Conservation (phyloP, 2,797 vertebrate species). For the Delichon dasypus region DNA sequence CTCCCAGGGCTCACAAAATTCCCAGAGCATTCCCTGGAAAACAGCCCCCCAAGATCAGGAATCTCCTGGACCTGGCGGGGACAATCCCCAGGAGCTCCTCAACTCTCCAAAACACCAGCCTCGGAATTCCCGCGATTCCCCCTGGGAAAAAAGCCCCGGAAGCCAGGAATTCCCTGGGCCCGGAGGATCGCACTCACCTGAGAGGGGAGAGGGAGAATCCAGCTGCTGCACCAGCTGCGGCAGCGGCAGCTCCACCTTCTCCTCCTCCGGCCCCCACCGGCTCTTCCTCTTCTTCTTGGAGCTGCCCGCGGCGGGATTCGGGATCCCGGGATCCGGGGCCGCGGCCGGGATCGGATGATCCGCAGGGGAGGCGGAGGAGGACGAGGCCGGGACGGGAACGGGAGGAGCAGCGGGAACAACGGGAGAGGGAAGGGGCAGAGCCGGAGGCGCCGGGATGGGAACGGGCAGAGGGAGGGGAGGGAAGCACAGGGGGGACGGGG, state of each 20-base stretch:
- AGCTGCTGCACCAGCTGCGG: conserved; percentile 68
- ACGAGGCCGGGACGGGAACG: not conserved
- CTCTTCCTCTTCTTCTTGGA: conserved; percentile 93
- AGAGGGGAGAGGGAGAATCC: conserved; percentile 73
- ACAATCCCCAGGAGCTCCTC: not conserved
- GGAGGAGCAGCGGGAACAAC: fast-evolving
- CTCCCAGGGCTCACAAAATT: not conserved
- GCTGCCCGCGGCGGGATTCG: not conserved
- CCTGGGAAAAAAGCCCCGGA: too few species aligned
- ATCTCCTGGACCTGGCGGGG: not conserved
- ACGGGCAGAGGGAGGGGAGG: not conserved
- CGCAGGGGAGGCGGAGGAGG: not conserved
- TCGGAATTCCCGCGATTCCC: not conserved
- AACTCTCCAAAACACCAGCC: too few species aligned
- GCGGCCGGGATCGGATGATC: fast-evolving
- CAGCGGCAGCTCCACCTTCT: conserved; percentile 88
- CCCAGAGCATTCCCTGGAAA: not conserved
- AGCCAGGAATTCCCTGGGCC: not conserved
- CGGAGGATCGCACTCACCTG: conserved; percentile 45
- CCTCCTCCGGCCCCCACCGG: conserved; percentile 94
- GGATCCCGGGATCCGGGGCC: too few species aligned
- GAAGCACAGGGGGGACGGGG: not conserved
- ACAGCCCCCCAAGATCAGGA: not conserved
- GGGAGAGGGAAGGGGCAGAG: not conserved
- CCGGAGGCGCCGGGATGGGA: fast-evolving